phyloP scores from a whole-genome alignment of 1,140 invertebrate genomes.

The Leucophenga varia region DNA sequence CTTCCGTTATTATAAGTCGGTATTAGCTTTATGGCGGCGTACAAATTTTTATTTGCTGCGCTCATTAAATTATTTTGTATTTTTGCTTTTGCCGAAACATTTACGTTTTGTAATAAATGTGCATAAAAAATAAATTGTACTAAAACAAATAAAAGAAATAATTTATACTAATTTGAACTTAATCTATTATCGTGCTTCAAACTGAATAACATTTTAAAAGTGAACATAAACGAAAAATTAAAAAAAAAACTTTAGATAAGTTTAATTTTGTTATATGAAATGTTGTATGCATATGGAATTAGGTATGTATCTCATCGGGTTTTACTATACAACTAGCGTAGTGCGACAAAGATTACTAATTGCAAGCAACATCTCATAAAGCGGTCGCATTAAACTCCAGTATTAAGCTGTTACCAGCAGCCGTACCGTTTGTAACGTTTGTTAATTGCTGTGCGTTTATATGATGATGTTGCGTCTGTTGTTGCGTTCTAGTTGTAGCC shows the following conservation, averaged over 20 bases:
- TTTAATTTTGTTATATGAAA: too few relatives aligned
- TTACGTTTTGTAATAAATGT: constrained; percentile 21
- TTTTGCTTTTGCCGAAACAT: not conserved
- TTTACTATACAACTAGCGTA: not conserved
- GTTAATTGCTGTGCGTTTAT: not conserved
- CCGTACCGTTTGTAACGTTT: constrained; percentile 8
- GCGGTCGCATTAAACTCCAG: constrained; percentile 50
- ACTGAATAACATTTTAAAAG: too few relatives aligned
- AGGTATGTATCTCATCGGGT: too few relatives aligned
- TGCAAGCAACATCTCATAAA: constrained; percentile 25
- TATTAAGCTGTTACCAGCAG: constrained; percentile 39
- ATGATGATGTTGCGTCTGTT: constrained; percentile 5
- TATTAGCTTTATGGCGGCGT: too few relatives aligned
- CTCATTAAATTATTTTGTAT: not conserved
- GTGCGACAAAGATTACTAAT: not conserved
- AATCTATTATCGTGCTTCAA: too few relatives aligned
- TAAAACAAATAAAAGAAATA: constrained; percentile 33
- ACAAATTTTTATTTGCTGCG: not conserved
- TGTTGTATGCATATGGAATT: too few relatives aligned
- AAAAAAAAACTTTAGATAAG: too few relatives aligned
- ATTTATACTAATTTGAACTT: too few relatives aligned
- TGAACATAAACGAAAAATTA: too few relatives aligned
- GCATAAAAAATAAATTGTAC: constrained; percentile 37
- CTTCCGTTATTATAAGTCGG: too few relatives aligned
- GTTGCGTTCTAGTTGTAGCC: not conserved